Evolutionary conservation across 2,113 vertebrate genomes (phyloP).

Genomic region (Callorhinus ursinus): DNA sequence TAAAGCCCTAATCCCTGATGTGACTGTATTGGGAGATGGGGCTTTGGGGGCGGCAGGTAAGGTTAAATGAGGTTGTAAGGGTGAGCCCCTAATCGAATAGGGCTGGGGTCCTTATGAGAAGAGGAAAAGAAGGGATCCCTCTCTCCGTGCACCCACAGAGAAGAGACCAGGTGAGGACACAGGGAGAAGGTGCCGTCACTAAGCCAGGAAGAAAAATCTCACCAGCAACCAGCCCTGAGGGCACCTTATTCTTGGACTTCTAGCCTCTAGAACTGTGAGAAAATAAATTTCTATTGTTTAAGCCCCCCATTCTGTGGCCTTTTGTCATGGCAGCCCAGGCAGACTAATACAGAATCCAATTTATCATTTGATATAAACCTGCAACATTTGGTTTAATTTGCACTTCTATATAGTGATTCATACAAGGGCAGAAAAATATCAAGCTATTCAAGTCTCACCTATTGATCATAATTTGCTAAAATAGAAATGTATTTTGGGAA

Average conservation of each 20-base stretch:
- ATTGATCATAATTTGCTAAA: neutral
- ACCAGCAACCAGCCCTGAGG: neutral
- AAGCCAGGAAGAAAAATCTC: neutral
- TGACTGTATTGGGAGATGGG: neutral
- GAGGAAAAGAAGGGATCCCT: neutral
- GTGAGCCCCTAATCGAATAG: neutral
- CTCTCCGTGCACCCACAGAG: neutral
- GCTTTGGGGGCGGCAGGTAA: neutral
- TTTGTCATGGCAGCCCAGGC: neutral
- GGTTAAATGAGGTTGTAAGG: neutral
- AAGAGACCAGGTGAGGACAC: neutral
- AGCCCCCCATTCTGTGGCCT: neutral
- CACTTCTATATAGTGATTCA: neutral
- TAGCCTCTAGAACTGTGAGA: neutral
- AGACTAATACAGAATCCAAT: neutral
- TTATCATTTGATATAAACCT: neutral
- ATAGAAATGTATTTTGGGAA: neutral
- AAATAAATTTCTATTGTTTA: neutral
- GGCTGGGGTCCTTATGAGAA: neutral
- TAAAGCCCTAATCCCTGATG: neutral
- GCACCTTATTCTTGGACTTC: neutral
- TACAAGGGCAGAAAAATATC: neutral
- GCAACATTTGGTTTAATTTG: neutral
- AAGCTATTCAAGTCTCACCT: neutral
- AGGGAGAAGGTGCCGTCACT: neutral